Conservation (phyloP, 2,797 vertebrate species). For the Arctocebus calabarensis region DNA sequence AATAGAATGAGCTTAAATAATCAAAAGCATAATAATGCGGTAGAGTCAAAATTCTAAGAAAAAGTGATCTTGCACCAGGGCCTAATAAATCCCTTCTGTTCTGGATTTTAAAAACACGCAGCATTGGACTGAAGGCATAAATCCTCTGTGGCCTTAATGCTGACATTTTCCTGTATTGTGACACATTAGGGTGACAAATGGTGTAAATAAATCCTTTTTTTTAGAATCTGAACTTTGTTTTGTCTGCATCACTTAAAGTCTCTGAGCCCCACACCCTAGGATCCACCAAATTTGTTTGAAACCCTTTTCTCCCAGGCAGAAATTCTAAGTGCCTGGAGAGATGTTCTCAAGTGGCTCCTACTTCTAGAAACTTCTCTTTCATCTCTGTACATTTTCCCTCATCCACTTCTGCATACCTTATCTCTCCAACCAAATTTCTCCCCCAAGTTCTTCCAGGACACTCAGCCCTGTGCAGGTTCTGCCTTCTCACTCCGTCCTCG, state of each 20-base stretch:
- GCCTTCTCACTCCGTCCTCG: background rate
- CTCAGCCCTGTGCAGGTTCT: background rate
- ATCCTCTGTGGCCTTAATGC: constrained; percentile 73
- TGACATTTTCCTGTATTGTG: constrained; percentile 29
- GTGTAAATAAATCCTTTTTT: background rate
- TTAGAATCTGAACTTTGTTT: background rate
- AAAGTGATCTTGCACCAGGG: constrained; percentile 57
- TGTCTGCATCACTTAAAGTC: background rate
- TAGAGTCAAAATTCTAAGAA: constrained; percentile 70
- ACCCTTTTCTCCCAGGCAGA: background rate
- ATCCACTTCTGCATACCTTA: background rate
- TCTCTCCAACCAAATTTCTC: background rate
- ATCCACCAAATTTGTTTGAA: background rate
- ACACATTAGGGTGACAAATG: background rate
- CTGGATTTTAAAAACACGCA: constrained; percentile 77
- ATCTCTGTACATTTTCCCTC: background rate
- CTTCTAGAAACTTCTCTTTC: background rate
- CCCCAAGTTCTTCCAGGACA: background rate
- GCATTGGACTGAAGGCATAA: constrained; percentile 72
- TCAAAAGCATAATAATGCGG: constrained; percentile 72
- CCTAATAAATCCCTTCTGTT: constrained; percentile 79
- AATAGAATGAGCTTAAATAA: constrained; percentile 79
- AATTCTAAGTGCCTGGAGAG: background rate
- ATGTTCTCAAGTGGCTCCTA: background rate
- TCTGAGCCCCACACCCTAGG: background rate